phyloP scores from a whole-genome alignment of 1,140 invertebrate species.

The Leptonema lineaticorne region DNA sequence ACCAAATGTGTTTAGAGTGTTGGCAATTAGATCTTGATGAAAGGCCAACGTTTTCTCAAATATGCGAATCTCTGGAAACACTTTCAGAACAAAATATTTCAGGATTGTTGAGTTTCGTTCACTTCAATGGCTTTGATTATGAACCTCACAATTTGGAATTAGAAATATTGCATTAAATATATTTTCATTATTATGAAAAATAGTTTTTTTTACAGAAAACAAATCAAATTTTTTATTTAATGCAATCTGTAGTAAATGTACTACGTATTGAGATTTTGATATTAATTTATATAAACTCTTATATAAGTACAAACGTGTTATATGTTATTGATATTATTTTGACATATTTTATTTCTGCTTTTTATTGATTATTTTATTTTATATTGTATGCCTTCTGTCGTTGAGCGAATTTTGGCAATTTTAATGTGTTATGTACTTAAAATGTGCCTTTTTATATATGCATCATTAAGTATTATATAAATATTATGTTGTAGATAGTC shows the following conservation, averaged over 20 bases:
- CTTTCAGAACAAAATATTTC: slow-evolving; percentile 46
- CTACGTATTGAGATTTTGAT: not conserved
- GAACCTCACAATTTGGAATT: slow-evolving; percentile 52
- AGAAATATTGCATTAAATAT: slow-evolving; percentile 35
- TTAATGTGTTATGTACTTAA: too few relatives aligned
- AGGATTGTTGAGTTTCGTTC: slow-evolving; percentile 51
- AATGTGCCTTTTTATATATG: too few relatives aligned
- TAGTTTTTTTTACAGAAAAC: not conserved
- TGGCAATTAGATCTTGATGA: slow-evolving; percentile 83
- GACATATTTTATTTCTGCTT: too few relatives aligned
- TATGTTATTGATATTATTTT: too few relatives aligned
- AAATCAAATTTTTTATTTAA: not conserved
- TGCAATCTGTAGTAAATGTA: not conserved
- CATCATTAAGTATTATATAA: too few relatives aligned
- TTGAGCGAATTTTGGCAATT: too few relatives aligned
- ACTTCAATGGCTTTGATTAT: slow-evolving; percentile 53
- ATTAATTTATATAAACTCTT: too few relatives aligned
- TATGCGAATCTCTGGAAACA: slow-evolving; percentile 46
- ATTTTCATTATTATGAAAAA: not conserved
- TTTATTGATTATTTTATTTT: too few relatives aligned
- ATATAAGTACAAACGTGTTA: too few relatives aligned
- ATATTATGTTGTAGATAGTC: too few relatives aligned
- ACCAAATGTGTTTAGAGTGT: slow-evolving; percentile 80
- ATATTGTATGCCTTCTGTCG: too few relatives aligned
- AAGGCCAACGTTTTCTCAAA: slow-evolving; percentile 58